Base-by-base conservation (phyloP, 2,797 vertebrate genomes). In the Sebastes hubbsi region DNA sequence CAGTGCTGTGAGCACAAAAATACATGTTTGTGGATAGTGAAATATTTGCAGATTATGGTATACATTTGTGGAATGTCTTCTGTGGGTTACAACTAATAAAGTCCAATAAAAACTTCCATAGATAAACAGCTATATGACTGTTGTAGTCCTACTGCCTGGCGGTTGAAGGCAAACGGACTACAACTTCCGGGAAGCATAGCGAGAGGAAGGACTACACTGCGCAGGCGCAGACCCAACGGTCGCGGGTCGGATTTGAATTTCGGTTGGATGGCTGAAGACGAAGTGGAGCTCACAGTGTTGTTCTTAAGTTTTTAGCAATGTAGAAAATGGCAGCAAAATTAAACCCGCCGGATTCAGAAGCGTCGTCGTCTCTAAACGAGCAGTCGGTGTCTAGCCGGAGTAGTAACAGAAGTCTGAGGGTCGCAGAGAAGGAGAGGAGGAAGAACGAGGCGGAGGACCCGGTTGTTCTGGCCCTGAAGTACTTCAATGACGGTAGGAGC, bases 211-310 rank as follows among this genome's bases (percentile, higher is more conserved):
- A 18, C 49, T 1, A 0, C 2, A 95, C 22, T 94, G 88, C 96
- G 96, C 95, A 90, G 5, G 94, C 92, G 92, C 88, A 94, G 80
- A 78, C 14, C 85, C 94, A 95, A 95, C 95, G 94, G 93, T 95
- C 93, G 95, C 94, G 95, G 94, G 94, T 89, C 90, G n/a, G 75
- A 91, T 95, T 95, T 92, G 89, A 95, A 86, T 95, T 93, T 85
- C 29, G 88, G 95, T 96, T 94, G 93, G 94, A 95, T 88, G 73
- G 42, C 14, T 1, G 14, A 25, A 7, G 27, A 29, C 55, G 2
- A 49, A 77, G n/a, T 0, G 1, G 36, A 12, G 22, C 1, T 0
- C 3, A 1, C 36, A 38, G 36, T 38, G 36, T 27, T 71, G 56
- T 66, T 69, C 85, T 75, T 7, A 65, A 20, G 2, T 5, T 46